Conservation (phyloP, 1,140 invertebrate species). For the Ostrea denselamellosa region DNA sequence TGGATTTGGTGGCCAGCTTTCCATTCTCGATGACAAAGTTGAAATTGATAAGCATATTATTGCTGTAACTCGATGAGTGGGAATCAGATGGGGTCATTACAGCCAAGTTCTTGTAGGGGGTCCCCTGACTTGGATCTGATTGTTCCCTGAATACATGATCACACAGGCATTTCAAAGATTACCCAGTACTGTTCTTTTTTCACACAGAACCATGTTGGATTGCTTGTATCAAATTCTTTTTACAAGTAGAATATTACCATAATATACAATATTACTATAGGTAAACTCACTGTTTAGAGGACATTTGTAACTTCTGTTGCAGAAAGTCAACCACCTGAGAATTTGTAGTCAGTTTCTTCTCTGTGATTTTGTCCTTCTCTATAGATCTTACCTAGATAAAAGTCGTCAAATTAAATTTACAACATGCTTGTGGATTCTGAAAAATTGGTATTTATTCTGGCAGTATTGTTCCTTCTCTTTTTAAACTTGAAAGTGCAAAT, state of each 20-base stretch:
- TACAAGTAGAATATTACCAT: too few relatives aligned
- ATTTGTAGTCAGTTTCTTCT: conserved; percentile 81
- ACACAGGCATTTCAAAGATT: too few relatives aligned
- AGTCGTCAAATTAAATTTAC: conserved; percentile 59
- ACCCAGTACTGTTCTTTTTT: too few relatives aligned
- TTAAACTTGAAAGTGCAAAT: too few relatives aligned
- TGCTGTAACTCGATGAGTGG: conserved; percentile 44
- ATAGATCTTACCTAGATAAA: conserved; percentile 68
- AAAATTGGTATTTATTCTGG: too few relatives aligned
- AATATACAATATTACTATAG: too few relatives aligned
- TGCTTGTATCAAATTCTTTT: too few relatives aligned
- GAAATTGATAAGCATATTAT: conserved; percentile 57
- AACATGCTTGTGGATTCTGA: not conserved
- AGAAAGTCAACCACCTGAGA: conserved; percentile 82
- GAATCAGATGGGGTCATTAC: conserved; percentile 39
- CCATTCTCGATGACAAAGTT: conserved; percentile 57
- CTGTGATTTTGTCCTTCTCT: conserved; percentile 81
- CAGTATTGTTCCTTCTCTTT: too few relatives aligned
- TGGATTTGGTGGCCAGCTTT: conserved; percentile 55
- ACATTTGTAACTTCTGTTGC: conserved; percentile 76
- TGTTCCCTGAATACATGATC: conserved; percentile 12
- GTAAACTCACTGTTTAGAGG: not conserved
- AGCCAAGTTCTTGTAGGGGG: conserved; percentile 46
- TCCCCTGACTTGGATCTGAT: conserved; percentile 43
- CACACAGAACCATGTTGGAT: too few relatives aligned